Evolutionary conservation across 2,888 invertebrate species (phyloP).

Genomic region (Octonoba sinensis): DNA sequence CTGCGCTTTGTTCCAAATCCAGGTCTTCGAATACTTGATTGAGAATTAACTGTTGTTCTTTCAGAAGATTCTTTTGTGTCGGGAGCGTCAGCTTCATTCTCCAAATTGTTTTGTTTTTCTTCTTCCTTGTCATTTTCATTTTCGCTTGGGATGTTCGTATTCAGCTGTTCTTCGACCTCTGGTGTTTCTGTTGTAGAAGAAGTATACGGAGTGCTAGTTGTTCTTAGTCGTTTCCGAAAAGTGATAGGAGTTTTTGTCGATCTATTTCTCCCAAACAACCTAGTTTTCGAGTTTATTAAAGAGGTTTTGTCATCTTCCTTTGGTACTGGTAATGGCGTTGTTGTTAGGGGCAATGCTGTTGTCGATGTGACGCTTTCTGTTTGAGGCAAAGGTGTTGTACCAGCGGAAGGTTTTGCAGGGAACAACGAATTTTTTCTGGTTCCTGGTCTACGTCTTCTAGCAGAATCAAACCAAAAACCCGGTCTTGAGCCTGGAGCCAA

Average conservation of each 20-base stretch:
- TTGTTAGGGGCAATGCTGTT: not conserved
- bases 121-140: not conserved
- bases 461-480: slow-evolving; percentile 53
- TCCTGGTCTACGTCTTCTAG: slow-evolving; percentile 36
- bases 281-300: slow-evolving; percentile 8
- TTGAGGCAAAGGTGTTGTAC: not conserved
- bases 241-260: slow-evolving; percentile 33
- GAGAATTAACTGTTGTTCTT: not conserved
- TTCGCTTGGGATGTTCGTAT: not conserved
- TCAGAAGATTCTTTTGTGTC: not conserved
- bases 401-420: slow-evolving; percentile 31
- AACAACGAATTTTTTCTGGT: slow-evolving; percentile 44
- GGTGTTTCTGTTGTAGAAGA: not conserved
- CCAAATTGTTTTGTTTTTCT: not conserved
- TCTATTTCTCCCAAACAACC: slow-evolving; percentile 17
- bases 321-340: not conserved
- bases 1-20: not conserved
- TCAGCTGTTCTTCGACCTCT: not conserved
- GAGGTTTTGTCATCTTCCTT: not conserved
- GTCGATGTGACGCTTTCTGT: slow-evolving; percentile 12
- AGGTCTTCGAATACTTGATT: slow-evolving; percentile 14
- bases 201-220: slow-evolving; percentile 4
- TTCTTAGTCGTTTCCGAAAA: slow-evolving; percentile 26
- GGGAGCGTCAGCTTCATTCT: not conserved
- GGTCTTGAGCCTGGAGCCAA: slow-evolving; percentile 54